Base-by-base conservation (phyloP, 2,888 invertebrate species). In the Bombyx huttoni region DNA sequence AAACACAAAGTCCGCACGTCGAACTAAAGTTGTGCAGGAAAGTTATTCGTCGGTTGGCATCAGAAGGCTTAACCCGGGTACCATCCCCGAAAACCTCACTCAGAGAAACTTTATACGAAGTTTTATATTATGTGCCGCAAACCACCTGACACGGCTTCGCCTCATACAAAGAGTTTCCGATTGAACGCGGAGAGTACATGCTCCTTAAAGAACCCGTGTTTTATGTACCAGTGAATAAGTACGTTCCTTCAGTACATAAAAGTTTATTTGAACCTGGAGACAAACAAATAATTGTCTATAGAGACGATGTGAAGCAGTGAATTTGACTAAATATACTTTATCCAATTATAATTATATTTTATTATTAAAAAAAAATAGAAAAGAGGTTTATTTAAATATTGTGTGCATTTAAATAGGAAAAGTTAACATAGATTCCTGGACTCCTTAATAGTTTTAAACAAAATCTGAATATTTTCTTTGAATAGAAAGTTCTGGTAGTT, bases 91-190 rank as follows among this genome's bases (percentile, higher is more conserved):
- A 62, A 64, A 59, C 62, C 54, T 62, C 61, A 58, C 55, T 58
- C 56, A 57, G 56, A 58, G 66, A 61, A 61, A 68, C 62, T 67
- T 66, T 63, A 62, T 56, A 61, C 63, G 70, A 66, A 67, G 68
- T 68, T 70, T 68, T 70, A 70, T 73, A 67, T 70, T 68, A 63
- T 73, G 59, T 57, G 59, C 59, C 62, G 61, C 64, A 56, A 61
- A 61, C 57, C 68, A 69, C 70, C 70, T 69, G 70, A 69, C 67
- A 68, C 62, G 57, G 58, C 60, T 60, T 56, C 54, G 59, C 60
- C 60, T 64, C 62, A 62, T 62, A 67, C 68, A 66, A 68, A 64
- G 65, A 61, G 61, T 58, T 64, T 61, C 57, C 63, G 56, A 54
- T 50, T 49, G 34, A 51, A 57, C 51, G 54, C 57, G 53, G 52